These are phyloP conservation scores for Lycocerus yunnanus DNA, from an alignment of 2,888 invertebrate species.

Conservation along the genomic window DNA sequence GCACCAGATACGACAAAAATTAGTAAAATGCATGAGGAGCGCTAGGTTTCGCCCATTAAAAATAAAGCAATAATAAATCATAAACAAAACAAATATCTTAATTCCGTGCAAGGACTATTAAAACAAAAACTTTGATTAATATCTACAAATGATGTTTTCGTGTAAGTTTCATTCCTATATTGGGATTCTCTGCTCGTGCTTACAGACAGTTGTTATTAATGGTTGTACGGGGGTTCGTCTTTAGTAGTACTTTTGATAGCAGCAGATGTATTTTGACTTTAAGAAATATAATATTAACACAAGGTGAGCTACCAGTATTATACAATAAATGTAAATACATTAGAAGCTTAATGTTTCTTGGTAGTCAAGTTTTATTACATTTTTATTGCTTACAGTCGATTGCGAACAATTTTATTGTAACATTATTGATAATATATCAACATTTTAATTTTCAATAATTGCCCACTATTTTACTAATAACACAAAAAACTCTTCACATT, in stretches of 20 bases:
- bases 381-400: neutral
- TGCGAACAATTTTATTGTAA: neutral
- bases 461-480: neutral
- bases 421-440: neutral
- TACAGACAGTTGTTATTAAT: constrained; percentile 31
- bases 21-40: neutral
- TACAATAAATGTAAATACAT: neutral
- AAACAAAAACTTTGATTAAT: constrained; percentile 31
- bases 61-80: constrained; percentile 15
- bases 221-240: constrained; percentile 19
- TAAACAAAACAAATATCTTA: constrained; percentile 22
- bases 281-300: constrained; percentile 7
- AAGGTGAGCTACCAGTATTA: constrained; percentile 6
- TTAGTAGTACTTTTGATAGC: constrained; percentile 26
- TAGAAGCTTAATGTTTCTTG: neutral
- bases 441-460: neutral
- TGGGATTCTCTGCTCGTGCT: constrained; percentile 24
- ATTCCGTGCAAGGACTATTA: constrained; percentile 25
- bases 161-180: constrained; percentile 27
- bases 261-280: constrained; percentile 25
- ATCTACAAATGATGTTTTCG: constrained; percentile 31
- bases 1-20: neutral
- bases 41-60: neutral
- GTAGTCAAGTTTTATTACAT: neutral
- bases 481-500: neutral